Conservation (phyloP, 2,797 vertebrate genomes). For the Dipus sagitta region DNA sequence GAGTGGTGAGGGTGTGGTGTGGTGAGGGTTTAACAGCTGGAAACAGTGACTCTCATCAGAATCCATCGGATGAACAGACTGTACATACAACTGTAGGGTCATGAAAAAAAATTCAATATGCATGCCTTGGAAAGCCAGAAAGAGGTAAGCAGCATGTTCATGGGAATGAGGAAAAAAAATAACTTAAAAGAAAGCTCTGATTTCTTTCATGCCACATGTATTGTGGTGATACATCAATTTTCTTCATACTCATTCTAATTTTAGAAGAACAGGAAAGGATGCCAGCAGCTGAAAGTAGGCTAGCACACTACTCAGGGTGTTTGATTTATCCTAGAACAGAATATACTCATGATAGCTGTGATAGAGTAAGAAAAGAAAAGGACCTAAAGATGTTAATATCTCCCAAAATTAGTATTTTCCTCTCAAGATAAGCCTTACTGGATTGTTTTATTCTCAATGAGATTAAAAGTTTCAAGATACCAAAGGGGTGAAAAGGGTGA, state of each 20-base stretch:
- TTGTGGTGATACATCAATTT: neutral
- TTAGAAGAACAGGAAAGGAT: constrained; percentile 29
- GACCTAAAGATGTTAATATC: neutral
- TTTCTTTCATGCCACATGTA: neutral
- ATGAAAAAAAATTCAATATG: neutral
- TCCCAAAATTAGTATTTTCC: constrained; percentile 38
- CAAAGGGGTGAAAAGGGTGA: neutral
- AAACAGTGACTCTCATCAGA: constrained; percentile 27
- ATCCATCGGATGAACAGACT: constrained; percentile 4
- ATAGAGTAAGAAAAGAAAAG: neutral
- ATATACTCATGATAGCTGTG: neutral
- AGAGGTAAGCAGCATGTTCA: neutral
- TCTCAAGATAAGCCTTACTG: neutral
- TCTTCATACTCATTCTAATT: neutral
- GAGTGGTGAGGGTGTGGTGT: no score
- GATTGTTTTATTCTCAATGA: constrained; percentile 19
- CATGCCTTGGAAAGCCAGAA: neutral
- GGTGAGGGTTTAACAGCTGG: constrained; percentile 18
- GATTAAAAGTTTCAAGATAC: constrained; percentile 14
- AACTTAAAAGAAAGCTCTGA: neutral
- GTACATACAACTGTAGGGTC: neutral
- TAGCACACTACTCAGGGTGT: neutral
- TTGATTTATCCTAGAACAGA: constrained; percentile 36
- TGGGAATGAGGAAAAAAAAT: neutral
- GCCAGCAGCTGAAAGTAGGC: neutral